A percentile compares a stretch with the other conserved stretches of the same genome.
Evolutionary conservation across 2,888 invertebrate genomes (phyloP).

Genomic region (Synanthedon myopaeformis): DNA sequence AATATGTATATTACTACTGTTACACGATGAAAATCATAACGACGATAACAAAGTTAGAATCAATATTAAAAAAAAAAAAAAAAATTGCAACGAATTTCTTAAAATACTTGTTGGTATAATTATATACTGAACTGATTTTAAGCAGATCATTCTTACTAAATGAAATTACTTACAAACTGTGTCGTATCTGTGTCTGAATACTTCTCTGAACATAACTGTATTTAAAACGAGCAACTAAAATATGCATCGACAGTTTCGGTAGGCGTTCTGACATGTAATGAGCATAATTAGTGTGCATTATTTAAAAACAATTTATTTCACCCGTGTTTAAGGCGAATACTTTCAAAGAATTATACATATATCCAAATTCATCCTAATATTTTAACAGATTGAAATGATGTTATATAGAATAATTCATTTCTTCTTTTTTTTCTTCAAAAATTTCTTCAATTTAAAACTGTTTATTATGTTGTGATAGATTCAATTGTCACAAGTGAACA

Average conservation of each 20-base stretch:
- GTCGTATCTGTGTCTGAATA: background rate
- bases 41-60: too few species aligned
- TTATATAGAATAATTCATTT: too few species aligned
- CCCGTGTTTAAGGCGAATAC: constrained; percentile 18
- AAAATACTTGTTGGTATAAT: too few species aligned
- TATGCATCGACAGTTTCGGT: constrained; percentile 55
- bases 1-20: too few species aligned
- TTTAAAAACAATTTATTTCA: constrained; percentile 44
- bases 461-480: too few species aligned
- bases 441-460: too few species aligned
- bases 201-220: constrained; percentile 31
- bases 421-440: background rate
- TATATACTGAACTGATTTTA: too few species aligned
- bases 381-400: background rate
- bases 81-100: too few species aligned
- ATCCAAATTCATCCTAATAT: background rate
- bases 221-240: constrained; percentile 41
- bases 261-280: constrained; percentile 53
- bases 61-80: too few species aligned
- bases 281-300: constrained; percentile 47
- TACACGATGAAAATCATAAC: too few species aligned
- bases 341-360: constrained; percentile 1
- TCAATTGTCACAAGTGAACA: too few species aligned
- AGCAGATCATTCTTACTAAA: too few species aligned
- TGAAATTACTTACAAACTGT: background rate